Evolutionary conservation across 2,797 vertebrate species (phyloP), one percentile per base, ranked within the genome.

Genomic region (Mareca strepera): DNA sequence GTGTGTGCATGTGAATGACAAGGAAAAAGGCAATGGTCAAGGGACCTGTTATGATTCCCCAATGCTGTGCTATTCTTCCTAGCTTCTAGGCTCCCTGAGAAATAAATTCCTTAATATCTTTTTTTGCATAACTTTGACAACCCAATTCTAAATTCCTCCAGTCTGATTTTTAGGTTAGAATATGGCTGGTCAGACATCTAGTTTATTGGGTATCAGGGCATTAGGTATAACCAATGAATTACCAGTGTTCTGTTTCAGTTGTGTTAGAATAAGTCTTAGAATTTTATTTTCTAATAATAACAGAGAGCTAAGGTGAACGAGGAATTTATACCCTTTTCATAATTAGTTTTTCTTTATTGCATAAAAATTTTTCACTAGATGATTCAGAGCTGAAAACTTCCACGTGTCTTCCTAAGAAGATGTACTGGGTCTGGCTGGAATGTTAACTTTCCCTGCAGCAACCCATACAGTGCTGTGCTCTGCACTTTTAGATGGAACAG

Each of bases 1-100:
- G 23, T 44, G 26, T 16, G 17, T 0, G 0, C 21, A 23, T 1
- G 1, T 25, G 31, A 83, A 56, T 9, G 17, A 5, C 9, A 29
- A 14, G 21, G 35, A 37, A 84, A 86, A 82, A 52, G n/a, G 46
- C 76, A 33, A 35, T 44, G 20, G 50, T 62, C 21, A 50, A 26
- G 53, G 43, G 12, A 17, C 82, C 48, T 74, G 9, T 69, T 70
- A 41, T 4, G 8, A 39, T 85, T 88, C 33, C 53, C 74, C 92
- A 88, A 62, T 16, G 20, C 5, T 48, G 13, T 41, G 17, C 2
- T 43, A 73, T 88, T 67, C 18, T 37, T 2, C 8, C 3, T 53
- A 12, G 20, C 82, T 87, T 85, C 39, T 84, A 70, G 20, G 8
- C n/a, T 82, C 7, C 62, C 35, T 63, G 55, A 64, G 58, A 85